phyloP scores from a whole-genome alignment of 2,113 vertebrate genomes.

The Sakesphorus luctuosus region DNA sequence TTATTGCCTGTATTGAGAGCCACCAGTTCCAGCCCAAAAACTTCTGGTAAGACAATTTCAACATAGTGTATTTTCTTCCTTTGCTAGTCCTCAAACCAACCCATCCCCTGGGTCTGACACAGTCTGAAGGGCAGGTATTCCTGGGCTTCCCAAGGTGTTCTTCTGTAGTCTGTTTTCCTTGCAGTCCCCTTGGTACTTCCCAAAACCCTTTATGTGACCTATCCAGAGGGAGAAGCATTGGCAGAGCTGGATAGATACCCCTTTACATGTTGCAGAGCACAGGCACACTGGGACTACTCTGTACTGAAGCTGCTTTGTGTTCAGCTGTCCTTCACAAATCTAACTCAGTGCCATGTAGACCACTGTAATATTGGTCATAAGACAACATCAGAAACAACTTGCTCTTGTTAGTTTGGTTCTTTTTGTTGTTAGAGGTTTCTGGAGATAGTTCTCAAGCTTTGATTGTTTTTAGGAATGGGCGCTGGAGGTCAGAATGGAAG shows the following conservation, averaged over 20 bases:
- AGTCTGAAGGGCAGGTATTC: background rate
- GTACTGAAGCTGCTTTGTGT: background rate
- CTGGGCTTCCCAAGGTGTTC: background rate
- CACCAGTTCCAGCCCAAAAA: constrained; percentile 98
- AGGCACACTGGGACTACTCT: background rate
- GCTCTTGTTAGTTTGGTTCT: background rate
- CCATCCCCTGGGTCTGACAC: background rate
- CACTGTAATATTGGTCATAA: background rate
- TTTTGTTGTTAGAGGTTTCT: background rate
- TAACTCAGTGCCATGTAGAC: background rate
- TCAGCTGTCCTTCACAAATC: background rate
- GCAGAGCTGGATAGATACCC: background rate
- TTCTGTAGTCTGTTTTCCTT: background rate
- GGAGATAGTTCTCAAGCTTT: background rate
- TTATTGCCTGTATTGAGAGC: constrained; percentile 95
- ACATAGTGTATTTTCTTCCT: background rate
- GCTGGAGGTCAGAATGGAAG: constrained; percentile 95
- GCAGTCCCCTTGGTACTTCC: background rate
- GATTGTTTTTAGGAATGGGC: constrained; percentile 86
- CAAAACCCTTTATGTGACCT: background rate
- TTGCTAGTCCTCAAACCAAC: background rate
- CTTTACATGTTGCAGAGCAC: background rate
- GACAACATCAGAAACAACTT: background rate
- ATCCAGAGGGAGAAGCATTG: background rate
- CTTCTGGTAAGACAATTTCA: constrained; percentile 87